A percentile compares a stretch with the other conserved stretches of the same genome.
These are phyloP conservation scores for Manis crassicaudata DNA, from an alignment of 2,797 vertebrate genomes.

Conservation along the genomic window DNA sequence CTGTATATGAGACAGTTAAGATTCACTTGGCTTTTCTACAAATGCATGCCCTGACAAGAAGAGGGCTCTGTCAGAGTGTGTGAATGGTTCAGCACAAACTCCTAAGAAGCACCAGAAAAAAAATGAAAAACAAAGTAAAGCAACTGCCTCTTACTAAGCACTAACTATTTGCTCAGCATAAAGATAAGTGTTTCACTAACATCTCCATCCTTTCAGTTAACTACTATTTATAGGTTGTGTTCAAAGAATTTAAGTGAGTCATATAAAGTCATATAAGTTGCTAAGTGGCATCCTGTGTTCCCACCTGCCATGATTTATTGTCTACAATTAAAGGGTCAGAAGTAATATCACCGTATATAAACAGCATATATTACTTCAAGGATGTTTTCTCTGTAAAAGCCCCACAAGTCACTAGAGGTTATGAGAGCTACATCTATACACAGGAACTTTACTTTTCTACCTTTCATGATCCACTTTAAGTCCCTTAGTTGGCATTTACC, in stretches of 20 bases:
- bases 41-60: conserved; percentile 44
- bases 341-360: not conserved
- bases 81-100: not conserved
- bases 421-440: not conserved
- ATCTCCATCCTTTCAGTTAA: not conserved
- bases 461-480: not conserved
- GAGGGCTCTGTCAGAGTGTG: not conserved
- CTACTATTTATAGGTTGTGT: not conserved
- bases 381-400: not conserved
- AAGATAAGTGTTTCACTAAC: conserved; percentile 24
- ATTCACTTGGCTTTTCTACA: conserved; percentile 49
- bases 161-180: conserved; percentile 33
- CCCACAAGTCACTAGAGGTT: not conserved
- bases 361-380: not conserved
- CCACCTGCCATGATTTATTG: not conserved
- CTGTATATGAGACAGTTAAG: conserved; percentile 48
- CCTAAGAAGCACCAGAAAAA: not conserved
- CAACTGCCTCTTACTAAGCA: not conserved
- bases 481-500: not conserved
- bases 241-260: not conserved
- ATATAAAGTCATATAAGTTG: not conserved
- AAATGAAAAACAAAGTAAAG: not conserved
- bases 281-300: not conserved
- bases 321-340: not conserved
- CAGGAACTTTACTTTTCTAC: not conserved